A percentile compares a stretch with the other conserved stretches of the same genome.
These are phyloP conservation scores for Eulemur mongoz DNA, from an alignment of 2,797 vertebrate genomes.

Conservation along the genomic window DNA sequence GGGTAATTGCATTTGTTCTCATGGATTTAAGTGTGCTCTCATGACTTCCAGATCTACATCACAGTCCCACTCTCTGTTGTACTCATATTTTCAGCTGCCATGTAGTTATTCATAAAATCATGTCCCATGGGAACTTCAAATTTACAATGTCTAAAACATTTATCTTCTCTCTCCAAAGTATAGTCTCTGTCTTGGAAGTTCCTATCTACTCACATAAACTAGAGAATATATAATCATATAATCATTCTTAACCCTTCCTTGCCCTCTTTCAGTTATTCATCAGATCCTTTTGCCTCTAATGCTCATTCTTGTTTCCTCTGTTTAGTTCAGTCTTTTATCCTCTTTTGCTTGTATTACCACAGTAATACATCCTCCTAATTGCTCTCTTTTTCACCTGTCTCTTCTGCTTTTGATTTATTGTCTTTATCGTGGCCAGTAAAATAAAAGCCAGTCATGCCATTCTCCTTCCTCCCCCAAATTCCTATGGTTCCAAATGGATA, in stretches of 20 bases:
- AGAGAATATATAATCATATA: background rate
- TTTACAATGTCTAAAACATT: constrained; percentile 1
- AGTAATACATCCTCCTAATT: background rate
- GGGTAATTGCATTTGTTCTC: background rate
- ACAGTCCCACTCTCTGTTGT: background rate
- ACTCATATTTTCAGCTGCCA: constrained; percentile 22
- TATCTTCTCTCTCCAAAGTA: background rate
- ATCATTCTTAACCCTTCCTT: background rate
- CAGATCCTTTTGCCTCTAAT: background rate
- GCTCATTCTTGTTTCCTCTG: background rate
- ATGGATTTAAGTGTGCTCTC: background rate
- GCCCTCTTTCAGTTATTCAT: background rate
- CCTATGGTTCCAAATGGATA: background rate
- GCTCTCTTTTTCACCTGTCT: background rate
- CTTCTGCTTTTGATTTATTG: background rate
- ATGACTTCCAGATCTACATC: background rate
- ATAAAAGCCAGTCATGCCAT: background rate
- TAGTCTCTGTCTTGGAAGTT: constrained; percentile 15
- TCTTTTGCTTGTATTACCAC: background rate
- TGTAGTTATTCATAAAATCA: background rate
- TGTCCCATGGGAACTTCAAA: background rate
- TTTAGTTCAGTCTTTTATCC: background rate
- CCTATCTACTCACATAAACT: background rate
- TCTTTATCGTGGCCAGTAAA: constrained; percentile 44
- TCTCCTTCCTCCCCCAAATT: background rate